A percentile compares a stretch with the other conserved stretches of the same genome.
These are phyloP conservation scores for Drosophila mettleri DNA, from an alignment of 2,888 invertebrate genomes.

Conservation along the genomic window DNA sequence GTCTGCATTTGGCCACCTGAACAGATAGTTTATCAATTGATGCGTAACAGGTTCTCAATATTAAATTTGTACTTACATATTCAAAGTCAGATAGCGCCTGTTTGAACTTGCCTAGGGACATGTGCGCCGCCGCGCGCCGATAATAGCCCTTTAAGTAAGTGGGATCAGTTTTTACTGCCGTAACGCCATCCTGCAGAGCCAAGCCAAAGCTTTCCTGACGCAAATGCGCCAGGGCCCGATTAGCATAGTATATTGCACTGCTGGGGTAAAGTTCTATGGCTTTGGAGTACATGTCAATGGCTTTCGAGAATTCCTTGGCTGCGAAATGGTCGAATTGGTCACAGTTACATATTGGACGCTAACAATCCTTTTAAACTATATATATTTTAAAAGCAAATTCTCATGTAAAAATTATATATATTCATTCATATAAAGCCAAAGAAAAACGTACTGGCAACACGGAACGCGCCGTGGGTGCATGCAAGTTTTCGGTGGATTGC, in stretches of 20 bases:
- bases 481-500: not conserved
- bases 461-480: conserved; percentile 15
- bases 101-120: conserved; percentile 99
- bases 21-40: conserved; percentile 16
- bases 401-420: conserved; percentile 57
- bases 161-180: conserved; percentile 95
- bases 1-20: conserved; percentile 95
- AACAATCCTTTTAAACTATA: not conserved
- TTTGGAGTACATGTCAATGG: conserved; percentile 94
- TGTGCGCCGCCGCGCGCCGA: conserved; percentile 97
- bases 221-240: conserved; percentile 97
- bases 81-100: conserved; percentile 98
- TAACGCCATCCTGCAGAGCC: conserved; percentile 95
- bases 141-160: conserved; percentile 98
- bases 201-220: conserved; percentile 98
- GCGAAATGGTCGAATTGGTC: conserved; percentile 83
- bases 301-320: conserved; percentile 96
- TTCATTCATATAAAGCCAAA: conserved; percentile 60
- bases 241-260: conserved; percentile 95
- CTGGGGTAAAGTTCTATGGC: conserved; percentile 94
- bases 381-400: not conserved
- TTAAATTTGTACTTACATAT: conserved; percentile 88
- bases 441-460: conserved; percentile 19
- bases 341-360: conserved; percentile 6
- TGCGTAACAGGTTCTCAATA: conserved; percentile 54